A percentile compares a stretch with the other conserved stretches of the same genome.
Conservation (phyloP, 2,113 vertebrate genomes). For the Diglossa brunneiventris region DNA sequence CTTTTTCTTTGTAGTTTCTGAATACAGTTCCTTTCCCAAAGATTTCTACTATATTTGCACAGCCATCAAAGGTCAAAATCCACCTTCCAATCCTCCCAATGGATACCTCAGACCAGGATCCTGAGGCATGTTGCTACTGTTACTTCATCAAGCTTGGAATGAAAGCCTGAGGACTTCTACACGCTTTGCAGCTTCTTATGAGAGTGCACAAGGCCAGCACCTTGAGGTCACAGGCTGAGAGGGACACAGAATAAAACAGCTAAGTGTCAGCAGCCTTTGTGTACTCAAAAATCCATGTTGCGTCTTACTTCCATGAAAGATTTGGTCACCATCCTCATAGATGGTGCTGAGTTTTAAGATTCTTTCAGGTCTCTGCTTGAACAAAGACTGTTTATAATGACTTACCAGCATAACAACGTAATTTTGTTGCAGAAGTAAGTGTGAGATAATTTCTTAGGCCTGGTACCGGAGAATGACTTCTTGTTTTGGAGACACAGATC, state of each 20-base stretch:
- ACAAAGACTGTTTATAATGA: not conserved
- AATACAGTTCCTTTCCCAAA: not conserved
- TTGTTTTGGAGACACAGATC: not conserved
- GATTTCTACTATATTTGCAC: not conserved
- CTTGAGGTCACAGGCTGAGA: not conserved
- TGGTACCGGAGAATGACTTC: not conserved
- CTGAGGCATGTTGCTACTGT: not conserved
- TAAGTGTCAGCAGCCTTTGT: not conserved
- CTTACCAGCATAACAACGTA: not conserved
- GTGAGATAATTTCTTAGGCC: not conserved
- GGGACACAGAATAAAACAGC: not conserved
- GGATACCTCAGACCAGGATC: not conserved
- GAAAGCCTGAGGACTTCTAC: not conserved
- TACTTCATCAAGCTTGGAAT: not conserved
- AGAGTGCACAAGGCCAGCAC: not conserved
- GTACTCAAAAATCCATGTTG: not conserved
- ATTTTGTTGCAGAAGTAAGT: not conserved
- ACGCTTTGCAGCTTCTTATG: not conserved
- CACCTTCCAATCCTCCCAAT: not conserved
- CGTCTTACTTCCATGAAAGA: not conserved
- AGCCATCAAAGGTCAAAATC: not conserved
- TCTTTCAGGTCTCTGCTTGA: not conserved
- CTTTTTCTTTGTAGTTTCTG: not conserved
- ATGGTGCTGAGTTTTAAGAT: not conserved
- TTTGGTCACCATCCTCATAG: rapidly evolving